Evolutionary conservation across 2,888 invertebrate species (phyloP), one percentile per base, ranked within the genome.

Genomic region (Sipha maydis): DNA sequence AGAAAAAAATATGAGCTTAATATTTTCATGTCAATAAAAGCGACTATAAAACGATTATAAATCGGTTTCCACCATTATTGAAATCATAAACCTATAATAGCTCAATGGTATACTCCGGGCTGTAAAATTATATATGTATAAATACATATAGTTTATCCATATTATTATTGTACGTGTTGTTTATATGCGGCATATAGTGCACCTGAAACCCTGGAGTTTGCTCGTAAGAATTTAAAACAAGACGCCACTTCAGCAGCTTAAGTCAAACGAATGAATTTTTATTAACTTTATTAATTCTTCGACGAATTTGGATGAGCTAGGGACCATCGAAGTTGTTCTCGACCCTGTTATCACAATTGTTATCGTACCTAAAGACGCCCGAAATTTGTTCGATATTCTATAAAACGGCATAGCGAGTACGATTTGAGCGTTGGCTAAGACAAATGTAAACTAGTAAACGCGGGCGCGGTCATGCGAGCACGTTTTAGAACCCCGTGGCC

Each of bases 11-110:
- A n/a, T n/a, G 21, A 21, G 2, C 56, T 48, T 48, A 69, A 48
- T 82, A 69, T 48, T 82, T 82, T 82, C 17, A 14, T 69, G 83
- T n/a, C 73, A 38, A 83, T 83, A 83, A 54, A 75, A 34, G 75
- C n/a, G 75, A 73, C 31, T 80, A 67, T 67, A 67, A 80, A 67
- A 67, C 67, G 38, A 28, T 80, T 67, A 8, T 1, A 38, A 67
- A n/a, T 67, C 67, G 38, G n/a, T 80, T 80, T 38, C 19, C 80
- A 67, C 5, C 38, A 21, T 25, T 34, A 34, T 38, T 17, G 38
- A 79, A 79, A 38, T 61, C 38, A 14, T 14, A 5, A 2, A 34
- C 34, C 34, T 54, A 11, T 56, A n/a, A n/a, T n/a, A 67, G 9
- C 9, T n/a, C 56, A 19, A 67, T n/a, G n/a, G n/a, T n/a, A 0